Evolutionary conservation across 1,140 invertebrate genomes (phyloP).

Genomic region (Drosophila arawakana): DNA sequence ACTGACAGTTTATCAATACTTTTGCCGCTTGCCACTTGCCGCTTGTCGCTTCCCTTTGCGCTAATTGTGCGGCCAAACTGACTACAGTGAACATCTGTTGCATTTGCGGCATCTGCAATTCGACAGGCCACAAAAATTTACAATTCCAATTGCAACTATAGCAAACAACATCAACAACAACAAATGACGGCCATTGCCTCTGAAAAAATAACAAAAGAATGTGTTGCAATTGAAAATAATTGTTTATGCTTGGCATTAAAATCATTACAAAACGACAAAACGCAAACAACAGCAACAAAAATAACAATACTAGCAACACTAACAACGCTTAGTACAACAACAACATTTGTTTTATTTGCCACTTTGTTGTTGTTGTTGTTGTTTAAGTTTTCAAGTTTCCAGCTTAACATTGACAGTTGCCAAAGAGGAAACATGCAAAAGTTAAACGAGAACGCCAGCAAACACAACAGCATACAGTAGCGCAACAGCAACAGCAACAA

Average conservation of each 20-base stretch:
- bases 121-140: slow-evolving; percentile 53
- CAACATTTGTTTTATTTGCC: slow-evolving; percentile 30
- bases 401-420: slow-evolving; percentile 75
- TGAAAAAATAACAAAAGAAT: slow-evolving; percentile 72
- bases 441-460: slow-evolving; percentile 61
- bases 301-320: slow-evolving; percentile 13
- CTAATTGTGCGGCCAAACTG: slow-evolving; percentile 34
- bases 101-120: slow-evolving; percentile 46
- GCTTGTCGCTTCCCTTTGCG: slow-evolving; percentile 14
- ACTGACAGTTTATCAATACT: slow-evolving; percentile 44
- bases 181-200: slow-evolving; percentile 52
- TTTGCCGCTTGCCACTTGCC: slow-evolving; percentile 10
- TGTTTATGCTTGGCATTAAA: slow-evolving; percentile 80
- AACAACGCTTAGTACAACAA: slow-evolving; percentile 1
- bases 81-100: slow-evolving; percentile 67
- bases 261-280: slow-evolving; percentile 73
- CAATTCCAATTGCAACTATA: slow-evolving; percentile 67
- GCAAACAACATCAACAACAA: slow-evolving; percentile 37
- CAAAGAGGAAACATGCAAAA: slow-evolving; percentile 70
- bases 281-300: slow-evolving; percentile 25
- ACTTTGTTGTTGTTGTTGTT: slow-evolving; percentile 22
- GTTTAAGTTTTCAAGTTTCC: slow-evolving; percentile 64
- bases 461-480: slow-evolving; percentile 57
- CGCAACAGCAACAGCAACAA: slow-evolving; percentile 30
- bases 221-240: slow-evolving; percentile 80